Base-by-base conservation (phyloP, 1,140 invertebrate genomes). In the Pentalonia nigronervosa region DNA sequence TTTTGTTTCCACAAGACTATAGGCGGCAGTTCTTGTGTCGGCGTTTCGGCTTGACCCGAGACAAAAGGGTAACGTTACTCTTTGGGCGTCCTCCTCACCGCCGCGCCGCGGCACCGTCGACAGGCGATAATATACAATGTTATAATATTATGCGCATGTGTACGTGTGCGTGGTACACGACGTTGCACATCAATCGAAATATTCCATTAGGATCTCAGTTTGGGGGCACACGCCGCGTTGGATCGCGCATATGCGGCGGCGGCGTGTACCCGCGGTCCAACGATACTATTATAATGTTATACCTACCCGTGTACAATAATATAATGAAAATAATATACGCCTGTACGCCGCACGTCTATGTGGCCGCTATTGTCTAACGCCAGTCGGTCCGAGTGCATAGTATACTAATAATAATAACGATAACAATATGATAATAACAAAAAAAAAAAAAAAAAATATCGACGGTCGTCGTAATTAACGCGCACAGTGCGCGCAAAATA, bases 41-140 rank as follows among this genome's bases (percentile, higher is more conserved):
- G 90, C 41, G 48, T 91, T 91, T 76, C 90, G 56, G 56, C 90
- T 91, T 91, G 90, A 91, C 90, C 90, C 90, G 90, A 91, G 56
- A 91, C 90, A 91, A 91, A 91, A 91, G 90, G 90, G 90, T 91
- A 91, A 91, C 90, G 56, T 67, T 91, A 91, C 90, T 67, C 90
- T 90, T 60, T 90, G 50, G 90, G 56, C 90, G 53, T 47, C 90
- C 53, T 56, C 50, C 89, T 56, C 60, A n/a, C 60, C 60, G n/a
- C 60, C 14, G 14, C 60, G 30, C 60, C 25, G 0, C 30, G 30
- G 9, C 11, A n/a, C 60, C 60, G 60, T 76, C 60, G 17, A n/a
- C 60, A n/a, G 30, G 60, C 50, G 50, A 53, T 53, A 53, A 50
- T 50, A 50, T 50, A 67, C n/a, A 67, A 76, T 76, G 17, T 76